Evolutionary conservation across 2,797 vertebrate genomes (phyloP), one percentile per base, ranked within the genome.

Genomic region (Picus viridis): DNA sequence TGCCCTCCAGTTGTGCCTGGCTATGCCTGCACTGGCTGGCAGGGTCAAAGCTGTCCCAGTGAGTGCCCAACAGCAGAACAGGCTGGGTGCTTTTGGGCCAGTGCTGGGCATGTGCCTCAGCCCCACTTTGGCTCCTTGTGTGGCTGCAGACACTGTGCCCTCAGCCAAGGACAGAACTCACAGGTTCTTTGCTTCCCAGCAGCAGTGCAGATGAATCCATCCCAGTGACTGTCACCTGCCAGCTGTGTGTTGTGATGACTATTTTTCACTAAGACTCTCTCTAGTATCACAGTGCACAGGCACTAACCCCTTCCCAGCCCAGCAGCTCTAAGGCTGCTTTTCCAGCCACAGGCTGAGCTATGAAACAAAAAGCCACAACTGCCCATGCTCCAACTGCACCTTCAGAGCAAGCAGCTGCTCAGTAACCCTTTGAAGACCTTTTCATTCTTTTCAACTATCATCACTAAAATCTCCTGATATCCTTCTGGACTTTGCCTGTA

Each of bases 61-160:
- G 34, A 64, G n/a, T 9, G 3, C 39, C n/a, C 0, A 0, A 36
- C 43, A 83, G 77, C 26, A 36, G 45, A 80, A 79, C 26, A 62
- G 77, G 65, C 34, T 59, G 67, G n/a, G 34, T 77, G 67, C 30
- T 92, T 70, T 62, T 63, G 41, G 79, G 34, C 61, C 49, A 68
- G 62, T 32, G 45, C 64, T 51, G 39, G 24, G 14, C 53, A 76
- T 57, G 18, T 6, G 6, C 17, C 41, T 65, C 2, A 2, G 41
- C 24, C 59, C 24, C 8, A 6, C 45, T 58, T 57, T 3, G 6
- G 24, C 27, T 75, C 45, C 32, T 59, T 23, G 30, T 36, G 58
- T 2, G 2, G 62, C 83, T 73, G 61, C 61, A 69, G 61, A 61
- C 2, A 1, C 72, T 79, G 61, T 32, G 34, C 29, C 56, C 49